Percentiles rank a stretch among this genome's conserved stretches.
These are phyloP conservation scores for Plebejus argus DNA, from an alignment of 2,888 invertebrate species.

Conservation along the genomic window DNA sequence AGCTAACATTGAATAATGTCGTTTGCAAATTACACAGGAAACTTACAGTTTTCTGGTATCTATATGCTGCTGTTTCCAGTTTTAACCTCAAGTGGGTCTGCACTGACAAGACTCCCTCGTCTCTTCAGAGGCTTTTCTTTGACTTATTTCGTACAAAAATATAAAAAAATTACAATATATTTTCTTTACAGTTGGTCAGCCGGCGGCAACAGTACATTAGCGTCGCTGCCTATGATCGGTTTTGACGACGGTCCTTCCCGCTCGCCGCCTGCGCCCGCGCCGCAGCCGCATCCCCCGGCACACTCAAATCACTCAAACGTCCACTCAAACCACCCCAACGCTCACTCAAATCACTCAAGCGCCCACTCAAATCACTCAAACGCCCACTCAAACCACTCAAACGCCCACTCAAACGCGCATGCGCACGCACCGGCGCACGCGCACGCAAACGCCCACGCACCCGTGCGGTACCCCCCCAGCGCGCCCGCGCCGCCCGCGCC, in stretches of 20 bases:
- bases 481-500: constrained; percentile 21
- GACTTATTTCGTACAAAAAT: too few relatives aligned
- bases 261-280: constrained; percentile 44
- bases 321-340: constrained; percentile 37
- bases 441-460: constrained; percentile 17
- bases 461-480: neutral
- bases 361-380: constrained; percentile 36
- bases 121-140: too few relatives aligned
- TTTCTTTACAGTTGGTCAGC: constrained; percentile 79
- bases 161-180: too few relatives aligned
- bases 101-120: too few relatives aligned
- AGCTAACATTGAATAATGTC: too few relatives aligned
- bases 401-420: constrained; percentile 22
- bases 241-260: constrained; percentile 70
- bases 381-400: constrained; percentile 38
- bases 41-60: too few relatives aligned
- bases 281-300: constrained; percentile 38
- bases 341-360: constrained; percentile 33
- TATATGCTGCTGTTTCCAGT: too few relatives aligned
- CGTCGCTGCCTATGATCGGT: constrained; percentile 88
- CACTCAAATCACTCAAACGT: constrained; percentile 38
- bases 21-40: too few relatives aligned
- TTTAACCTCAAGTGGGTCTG: too few relatives aligned
- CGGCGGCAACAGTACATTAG: constrained; percentile 85
- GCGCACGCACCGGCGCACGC: constrained; percentile 18